phyloP scores from a whole-genome alignment of 2,113 vertebrate species.

The Daphoenositta chrysoptera region DNA sequence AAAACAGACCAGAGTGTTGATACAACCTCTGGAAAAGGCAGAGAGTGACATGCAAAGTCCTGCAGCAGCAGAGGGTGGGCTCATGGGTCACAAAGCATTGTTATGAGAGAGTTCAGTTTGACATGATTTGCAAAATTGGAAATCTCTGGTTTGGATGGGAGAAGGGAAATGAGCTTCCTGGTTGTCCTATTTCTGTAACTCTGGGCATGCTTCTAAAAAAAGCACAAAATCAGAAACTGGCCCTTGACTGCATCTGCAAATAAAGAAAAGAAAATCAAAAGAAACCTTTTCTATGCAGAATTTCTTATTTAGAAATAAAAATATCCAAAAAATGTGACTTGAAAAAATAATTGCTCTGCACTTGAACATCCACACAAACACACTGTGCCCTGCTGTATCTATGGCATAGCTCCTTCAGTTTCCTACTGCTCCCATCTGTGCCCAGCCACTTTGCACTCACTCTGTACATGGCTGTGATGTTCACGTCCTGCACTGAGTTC shows the following conservation, averaged over 20 bases:
- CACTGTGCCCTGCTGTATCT: neutral
- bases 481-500: neutral
- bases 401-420: neutral
- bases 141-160: neutral
- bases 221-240: neutral
- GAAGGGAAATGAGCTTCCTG: neutral
- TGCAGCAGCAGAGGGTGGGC: neutral
- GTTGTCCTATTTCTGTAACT: neutral
- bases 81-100: neutral
- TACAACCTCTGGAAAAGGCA: neutral
- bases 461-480: accelerated
- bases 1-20: neutral
- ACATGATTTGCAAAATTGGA: neutral
- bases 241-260: neutral
- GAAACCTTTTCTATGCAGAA: neutral
- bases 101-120: neutral
- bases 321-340: neutral
- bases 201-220: neutral
- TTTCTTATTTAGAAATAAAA: neutral
- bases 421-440: neutral
- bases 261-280: neutral
- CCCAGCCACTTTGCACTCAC: neutral
- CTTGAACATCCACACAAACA: neutral
- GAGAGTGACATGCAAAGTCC: neutral
- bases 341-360: neutral